phyloP scores from a whole-genome alignment of 2,797 vertebrate genomes.

The Schizopygopsis malacanthus region DNA sequence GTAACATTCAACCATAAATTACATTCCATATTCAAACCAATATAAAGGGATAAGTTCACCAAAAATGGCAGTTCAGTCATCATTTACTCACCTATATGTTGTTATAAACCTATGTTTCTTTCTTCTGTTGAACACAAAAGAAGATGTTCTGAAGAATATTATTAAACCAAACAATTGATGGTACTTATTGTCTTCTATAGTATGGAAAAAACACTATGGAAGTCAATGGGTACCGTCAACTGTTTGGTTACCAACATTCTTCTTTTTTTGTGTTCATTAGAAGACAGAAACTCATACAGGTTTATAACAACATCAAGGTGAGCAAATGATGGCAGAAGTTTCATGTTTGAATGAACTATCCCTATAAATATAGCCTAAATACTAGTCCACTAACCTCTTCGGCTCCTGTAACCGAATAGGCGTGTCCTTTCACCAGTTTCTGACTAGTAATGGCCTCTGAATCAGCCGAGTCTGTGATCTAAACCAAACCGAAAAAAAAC shows the following conservation, averaged over 20 bases:
- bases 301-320: background rate
- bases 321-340: background rate
- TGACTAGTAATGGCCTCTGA: slow-evolving; percentile 27
- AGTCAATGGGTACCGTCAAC: background rate
- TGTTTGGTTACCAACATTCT: background rate
- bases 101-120: background rate
- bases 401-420: slow-evolving; percentile 53
- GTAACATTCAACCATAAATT: background rate
- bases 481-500: background rate
- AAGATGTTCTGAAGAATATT: background rate
- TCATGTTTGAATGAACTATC: no score
- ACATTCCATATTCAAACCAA: background rate
- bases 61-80: no score
- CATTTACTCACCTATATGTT: background rate
- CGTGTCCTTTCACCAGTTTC: slow-evolving; percentile 49
- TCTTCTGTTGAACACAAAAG: background rate
- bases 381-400: slow-evolving; percentile 32
- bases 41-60: background rate
- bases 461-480: slow-evolving; percentile 22
- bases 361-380: no score
- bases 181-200: background rate
- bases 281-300: background rate
- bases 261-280: background rate
- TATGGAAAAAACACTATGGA: background rate
- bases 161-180: background rate